Percentiles rank a stretch among this genome's conserved stretches.
Conservation (phyloP, 1,140 invertebrate species). For the Diachasma alloeum region DNA sequence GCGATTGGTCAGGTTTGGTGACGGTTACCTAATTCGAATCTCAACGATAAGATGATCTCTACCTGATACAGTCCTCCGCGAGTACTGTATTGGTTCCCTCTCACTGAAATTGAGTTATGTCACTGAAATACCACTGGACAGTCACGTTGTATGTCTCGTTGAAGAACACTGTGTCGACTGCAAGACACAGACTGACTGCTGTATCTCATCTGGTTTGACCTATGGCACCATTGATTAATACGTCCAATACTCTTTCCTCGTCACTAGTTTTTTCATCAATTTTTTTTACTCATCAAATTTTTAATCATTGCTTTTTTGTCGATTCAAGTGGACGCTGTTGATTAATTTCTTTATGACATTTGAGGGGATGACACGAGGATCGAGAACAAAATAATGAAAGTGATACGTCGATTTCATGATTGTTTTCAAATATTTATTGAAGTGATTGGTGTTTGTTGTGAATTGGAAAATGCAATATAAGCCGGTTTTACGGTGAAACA, state of each 20-base stretch:
- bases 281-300: neutral
- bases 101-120: neutral
- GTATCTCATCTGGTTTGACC: conserved; percentile 60
- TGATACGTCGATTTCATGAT: no score
- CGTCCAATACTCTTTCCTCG: neutral
- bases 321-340: neutral
- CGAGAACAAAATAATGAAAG: no score
- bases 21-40: neutral
- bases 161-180: conserved; percentile 54
- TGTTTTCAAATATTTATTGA: no score
- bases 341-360: no score
- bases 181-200: conserved; percentile 40
- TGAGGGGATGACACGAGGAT: no score
- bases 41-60: neutral
- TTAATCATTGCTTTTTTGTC: neutral
- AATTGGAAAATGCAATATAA: no score
- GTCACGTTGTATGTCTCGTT: conserved; percentile 40
- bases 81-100: neutral
- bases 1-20: no score
- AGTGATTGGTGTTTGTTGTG: no score
- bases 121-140: neutral
- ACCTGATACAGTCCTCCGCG: neutral
- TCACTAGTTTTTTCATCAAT: neutral
- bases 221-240: conserved; percentile 46
- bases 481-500: no score